phyloP scores from a whole-genome alignment of 2,797 vertebrate genomes.

The Malurus leucopterus region DNA sequence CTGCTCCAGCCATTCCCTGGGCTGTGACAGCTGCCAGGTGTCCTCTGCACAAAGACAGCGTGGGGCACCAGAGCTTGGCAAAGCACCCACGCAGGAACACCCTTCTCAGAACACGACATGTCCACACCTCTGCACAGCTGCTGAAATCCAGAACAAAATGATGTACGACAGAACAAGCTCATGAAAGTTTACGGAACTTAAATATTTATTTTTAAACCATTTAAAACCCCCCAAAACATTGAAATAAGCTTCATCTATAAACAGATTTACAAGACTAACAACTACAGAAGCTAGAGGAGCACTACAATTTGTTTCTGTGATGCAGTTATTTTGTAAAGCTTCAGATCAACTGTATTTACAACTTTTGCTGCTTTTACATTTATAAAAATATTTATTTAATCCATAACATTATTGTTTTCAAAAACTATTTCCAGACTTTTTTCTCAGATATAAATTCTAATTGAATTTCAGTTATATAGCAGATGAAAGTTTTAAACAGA shows the following conservation, averaged over 20 bases:
- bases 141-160: not conserved
- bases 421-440: slow-evolving; percentile 78
- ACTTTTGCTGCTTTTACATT: slow-evolving; percentile 77
- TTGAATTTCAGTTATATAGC: slow-evolving; percentile 69
- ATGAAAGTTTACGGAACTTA: slow-evolving; percentile 78
- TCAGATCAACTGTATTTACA: slow-evolving; percentile 82
- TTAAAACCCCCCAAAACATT: slow-evolving; percentile 68
- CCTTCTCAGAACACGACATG: not conserved
- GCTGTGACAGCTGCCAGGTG: not conserved
- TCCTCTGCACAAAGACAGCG: not conserved
- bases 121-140: not conserved
- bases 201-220: slow-evolving; percentile 92
- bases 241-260: slow-evolving; percentile 78
- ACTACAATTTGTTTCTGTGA: slow-evolving; percentile 71
- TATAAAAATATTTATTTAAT: slow-evolving; percentile 85
- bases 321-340: slow-evolving; percentile 76
- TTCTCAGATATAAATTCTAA: slow-evolving; percentile 72
- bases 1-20: not conserved
- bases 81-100: not conserved
- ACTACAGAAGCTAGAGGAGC: slow-evolving; percentile 74
- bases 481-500: slow-evolving; percentile 75
- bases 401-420: slow-evolving; percentile 80
- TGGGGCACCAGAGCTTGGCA: not conserved
- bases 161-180: slow-evolving; percentile 7
- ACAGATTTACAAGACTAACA: slow-evolving; percentile 80